Evolutionary conservation across 2,888 invertebrate genomes (phyloP).

Genomic region (Nemoura dubitans): DNA sequence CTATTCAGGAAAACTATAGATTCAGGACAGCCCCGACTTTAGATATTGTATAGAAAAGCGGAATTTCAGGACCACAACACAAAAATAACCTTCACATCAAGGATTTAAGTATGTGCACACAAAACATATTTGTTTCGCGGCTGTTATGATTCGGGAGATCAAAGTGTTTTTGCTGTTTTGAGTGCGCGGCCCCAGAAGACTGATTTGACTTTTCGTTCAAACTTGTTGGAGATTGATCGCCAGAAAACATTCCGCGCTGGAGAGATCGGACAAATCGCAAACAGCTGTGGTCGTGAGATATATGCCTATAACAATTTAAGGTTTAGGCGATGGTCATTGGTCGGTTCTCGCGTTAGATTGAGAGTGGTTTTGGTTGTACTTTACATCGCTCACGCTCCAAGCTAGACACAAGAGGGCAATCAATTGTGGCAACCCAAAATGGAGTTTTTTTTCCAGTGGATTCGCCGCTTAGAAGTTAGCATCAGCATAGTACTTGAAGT

Average conservation of each 20-base stretch:
- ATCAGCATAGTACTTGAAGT: constrained; percentile 16
- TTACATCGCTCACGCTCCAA: constrained; percentile 25
- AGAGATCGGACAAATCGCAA: constrained; percentile 39
- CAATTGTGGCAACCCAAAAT: constrained; percentile 23
- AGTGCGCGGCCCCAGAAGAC: neutral
- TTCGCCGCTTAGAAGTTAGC: constrained; percentile 14
- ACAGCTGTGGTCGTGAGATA: constrained; percentile 35
- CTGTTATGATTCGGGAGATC: neutral
- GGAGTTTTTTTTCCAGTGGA: neutral
- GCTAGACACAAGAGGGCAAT: constrained; percentile 28
- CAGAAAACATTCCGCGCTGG: neutral
- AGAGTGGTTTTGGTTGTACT: constrained; percentile 26
- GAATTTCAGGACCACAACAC: neutral
- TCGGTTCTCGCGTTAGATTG: constrained; percentile 26
- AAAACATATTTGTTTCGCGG: neutral
- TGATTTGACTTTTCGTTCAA: constrained; percentile 34
- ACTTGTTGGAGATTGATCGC: constrained; percentile 37
- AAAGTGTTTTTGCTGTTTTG: neutral
- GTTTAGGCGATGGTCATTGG: constrained; percentile 21
- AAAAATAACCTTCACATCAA: neutral
- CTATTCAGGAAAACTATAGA: no score
- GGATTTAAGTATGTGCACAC: no score
- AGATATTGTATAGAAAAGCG: no score
- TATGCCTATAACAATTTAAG: constrained; percentile 30
- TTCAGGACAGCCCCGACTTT: no score